Conservation (phyloP, 2,888 invertebrate genomes). For the Rotaria magnacalcarata region DNA sequence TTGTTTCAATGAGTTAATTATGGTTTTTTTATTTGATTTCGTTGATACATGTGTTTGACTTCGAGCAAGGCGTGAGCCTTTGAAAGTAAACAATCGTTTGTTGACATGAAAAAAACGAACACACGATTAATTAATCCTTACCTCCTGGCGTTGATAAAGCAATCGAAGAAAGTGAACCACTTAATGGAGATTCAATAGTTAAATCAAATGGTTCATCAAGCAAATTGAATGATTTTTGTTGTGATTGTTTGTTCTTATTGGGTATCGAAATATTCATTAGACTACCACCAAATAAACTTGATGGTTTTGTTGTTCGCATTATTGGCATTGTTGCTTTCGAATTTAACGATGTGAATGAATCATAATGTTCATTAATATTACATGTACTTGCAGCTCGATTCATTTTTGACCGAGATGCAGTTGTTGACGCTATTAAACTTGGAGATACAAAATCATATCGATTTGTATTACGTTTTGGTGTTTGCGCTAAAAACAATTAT, state of each 20-base stretch:
- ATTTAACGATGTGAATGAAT: constrained; percentile 1
- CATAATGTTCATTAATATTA: background rate
- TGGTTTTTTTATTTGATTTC: constrained; percentile 44
- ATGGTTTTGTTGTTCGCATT: background rate
- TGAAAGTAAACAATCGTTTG: background rate
- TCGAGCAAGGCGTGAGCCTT: background rate
- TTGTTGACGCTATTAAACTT: background rate
- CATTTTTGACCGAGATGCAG: constrained; percentile 14
- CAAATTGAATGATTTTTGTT: background rate
- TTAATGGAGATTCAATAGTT: background rate
- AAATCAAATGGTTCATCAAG: background rate
- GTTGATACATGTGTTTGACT: background rate
- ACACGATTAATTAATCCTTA: background rate
- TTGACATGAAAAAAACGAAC: no score
- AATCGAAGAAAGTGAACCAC: background rate
- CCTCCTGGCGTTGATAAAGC: background rate
- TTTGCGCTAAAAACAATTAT: background rate
- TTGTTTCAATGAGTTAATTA: constrained; percentile 42
- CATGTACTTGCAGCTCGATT: background rate
- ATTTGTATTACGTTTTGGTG: background rate
- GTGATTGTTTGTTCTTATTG: background rate
- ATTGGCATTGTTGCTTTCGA: background rate
- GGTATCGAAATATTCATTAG: background rate
- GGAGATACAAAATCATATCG: background rate
- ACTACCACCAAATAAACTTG: background rate